Evolutionary conservation across 2,113 vertebrate genomes (phyloP).

Genomic region (Globicephala melas): DNA sequence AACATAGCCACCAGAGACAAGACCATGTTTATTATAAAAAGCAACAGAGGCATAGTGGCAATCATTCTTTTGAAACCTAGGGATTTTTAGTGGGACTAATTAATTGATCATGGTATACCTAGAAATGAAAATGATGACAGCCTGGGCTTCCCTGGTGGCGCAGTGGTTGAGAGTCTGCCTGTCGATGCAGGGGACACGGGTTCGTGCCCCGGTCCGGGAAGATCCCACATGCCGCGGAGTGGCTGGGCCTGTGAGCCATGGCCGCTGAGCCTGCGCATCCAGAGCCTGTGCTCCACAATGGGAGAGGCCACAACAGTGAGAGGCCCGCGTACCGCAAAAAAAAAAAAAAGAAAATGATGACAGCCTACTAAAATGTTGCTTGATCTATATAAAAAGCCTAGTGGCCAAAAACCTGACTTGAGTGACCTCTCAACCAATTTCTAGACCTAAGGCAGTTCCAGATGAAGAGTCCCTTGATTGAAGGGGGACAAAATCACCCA

Average conservation of each 20-base stretch:
- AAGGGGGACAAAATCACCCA: not conserved
- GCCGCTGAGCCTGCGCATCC: no score
- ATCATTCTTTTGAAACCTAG: not conserved
- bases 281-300: no score
- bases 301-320: no score
- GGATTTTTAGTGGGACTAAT: not conserved
- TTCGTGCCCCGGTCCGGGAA: no score
- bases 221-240: no score
- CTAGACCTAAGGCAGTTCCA: not conserved
- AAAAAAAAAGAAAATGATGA: not conserved
- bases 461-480: not conserved
- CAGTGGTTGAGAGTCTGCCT: no score
- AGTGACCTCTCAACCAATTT: not conserved
- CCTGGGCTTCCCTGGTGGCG: no score
- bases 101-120: not conserved
- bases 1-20: not conserved
- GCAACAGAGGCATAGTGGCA: not conserved
- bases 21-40: not conserved
- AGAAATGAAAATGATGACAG: not conserved
- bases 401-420: not conserved
- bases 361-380: not conserved
- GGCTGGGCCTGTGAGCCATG: no score
- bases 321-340: no score
- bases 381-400: not conserved
- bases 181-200: no score